These are phyloP conservation scores for Lingula anatina DNA, from an alignment of 2,888 invertebrate species.

Conservation along the genomic window DNA sequence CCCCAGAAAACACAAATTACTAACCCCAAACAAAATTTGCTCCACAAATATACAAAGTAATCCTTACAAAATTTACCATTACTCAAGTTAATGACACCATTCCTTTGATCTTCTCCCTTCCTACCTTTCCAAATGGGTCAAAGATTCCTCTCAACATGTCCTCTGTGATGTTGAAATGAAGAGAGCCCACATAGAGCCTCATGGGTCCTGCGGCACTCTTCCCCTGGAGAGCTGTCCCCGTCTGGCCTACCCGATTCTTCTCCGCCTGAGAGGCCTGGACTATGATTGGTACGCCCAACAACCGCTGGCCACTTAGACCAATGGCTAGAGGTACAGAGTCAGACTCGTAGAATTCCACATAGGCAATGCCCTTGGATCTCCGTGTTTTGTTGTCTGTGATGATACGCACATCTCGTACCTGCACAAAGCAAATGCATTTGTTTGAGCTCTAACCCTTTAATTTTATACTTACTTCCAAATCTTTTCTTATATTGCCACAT, in stretches of 20 bases:
- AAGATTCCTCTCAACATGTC: constrained; percentile 98
- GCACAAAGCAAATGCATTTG: constrained; percentile 10
- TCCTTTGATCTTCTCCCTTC: too few species aligned
- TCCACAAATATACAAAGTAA: too few species aligned
- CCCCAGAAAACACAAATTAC: too few species aligned
- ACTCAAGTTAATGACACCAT: too few species aligned
- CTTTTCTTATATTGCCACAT: too few species aligned
- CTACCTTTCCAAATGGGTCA: constrained; percentile 89
- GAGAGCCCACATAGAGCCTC: constrained; percentile 92
- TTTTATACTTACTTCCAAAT: too few species aligned
- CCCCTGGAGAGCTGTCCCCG: constrained; percentile 29
- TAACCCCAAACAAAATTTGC: too few species aligned
- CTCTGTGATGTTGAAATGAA: constrained; percentile 98
- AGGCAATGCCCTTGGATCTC: constrained; percentile 98
- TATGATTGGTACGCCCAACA: constrained; percentile 92
- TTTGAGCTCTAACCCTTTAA: too few species aligned
- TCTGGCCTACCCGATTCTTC: constrained; percentile 56
- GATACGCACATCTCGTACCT: constrained; percentile 86
- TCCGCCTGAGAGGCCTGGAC: constrained; percentile 96
- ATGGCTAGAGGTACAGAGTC: constrained; percentile 95
- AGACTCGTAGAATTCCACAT: constrained; percentile 97
- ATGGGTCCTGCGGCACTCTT: constrained; percentile 73
- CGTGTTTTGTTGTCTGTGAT: constrained; percentile 99
- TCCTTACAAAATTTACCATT: too few species aligned
- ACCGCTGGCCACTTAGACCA: constrained; percentile 89